Evolutionary conservation across 2,113 vertebrate species (phyloP), one percentile per base, ranked within the genome.

Genomic region (Salvelinus alpinus): DNA sequence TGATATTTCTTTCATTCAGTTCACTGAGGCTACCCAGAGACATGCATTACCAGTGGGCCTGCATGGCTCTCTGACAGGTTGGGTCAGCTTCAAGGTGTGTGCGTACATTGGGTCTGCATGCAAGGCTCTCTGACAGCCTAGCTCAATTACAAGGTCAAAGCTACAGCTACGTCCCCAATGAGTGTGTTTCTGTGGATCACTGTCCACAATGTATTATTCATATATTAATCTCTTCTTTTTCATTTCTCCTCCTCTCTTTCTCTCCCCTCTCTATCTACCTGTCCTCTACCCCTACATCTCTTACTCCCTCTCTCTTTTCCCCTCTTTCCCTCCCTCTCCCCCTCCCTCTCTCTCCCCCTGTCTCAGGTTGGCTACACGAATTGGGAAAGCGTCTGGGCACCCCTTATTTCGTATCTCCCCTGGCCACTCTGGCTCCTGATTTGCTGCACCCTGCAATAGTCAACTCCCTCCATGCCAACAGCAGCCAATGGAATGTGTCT

Each of bases 361-460:
- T 69, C 22, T 69, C 79, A 95, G 94, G 94, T 70, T 95, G 94
- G 94, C 90, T 95, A 64, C 90, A 95, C 75, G 94, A 95, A 78
- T 82, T 95, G 69, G 94, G 90, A 8, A 95, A 94, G 82, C 91
- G 94, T 7, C 88, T 95, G 71, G 94, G 90, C 16, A 91, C 90
- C 1, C 94, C 94, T 0, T 95, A 94, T 86, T 82, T 91, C 76
- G 85, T 86, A 27, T 25, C 92, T 1, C 62, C 88, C 2, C 51
- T 90, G 24, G 59, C 85, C 0, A 75, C 91, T 0, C 79, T 84
- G 29, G 77, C 86, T 48, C 82, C 91, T n/a, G 81, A 87, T 9
- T 81, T 78, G 5, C 57, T 79, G 29, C 18, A 82, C 13, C 54
- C 86, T 44, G 71, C 75, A 5, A 71, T 66, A 0, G 73, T 84